phyloP scores from a whole-genome alignment of 2,113 vertebrate species.

The Elephas maximus region DNA sequence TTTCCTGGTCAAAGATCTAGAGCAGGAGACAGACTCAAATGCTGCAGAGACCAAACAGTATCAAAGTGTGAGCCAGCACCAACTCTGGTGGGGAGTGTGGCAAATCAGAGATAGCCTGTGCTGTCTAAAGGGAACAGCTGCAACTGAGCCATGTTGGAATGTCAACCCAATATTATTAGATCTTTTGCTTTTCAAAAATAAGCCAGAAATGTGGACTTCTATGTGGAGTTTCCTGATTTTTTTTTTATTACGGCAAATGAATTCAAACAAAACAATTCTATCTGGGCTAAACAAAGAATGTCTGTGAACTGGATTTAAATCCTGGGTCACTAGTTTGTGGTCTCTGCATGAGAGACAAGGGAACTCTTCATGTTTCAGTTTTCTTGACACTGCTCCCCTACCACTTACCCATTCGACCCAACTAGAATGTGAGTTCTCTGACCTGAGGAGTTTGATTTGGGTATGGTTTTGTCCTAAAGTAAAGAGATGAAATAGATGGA shows the following conservation, averaged over 20 bases:
- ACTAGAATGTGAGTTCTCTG: neutral
- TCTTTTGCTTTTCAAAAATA: conserved; percentile 1
- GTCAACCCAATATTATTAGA: neutral
- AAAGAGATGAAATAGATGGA: neutral
- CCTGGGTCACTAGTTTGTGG: neutral
- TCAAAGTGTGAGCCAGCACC: neutral
- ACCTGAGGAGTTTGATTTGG: neutral
- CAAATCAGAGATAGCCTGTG: conserved; percentile 3
- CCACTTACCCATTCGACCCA: neutral
- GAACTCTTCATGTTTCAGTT: neutral
- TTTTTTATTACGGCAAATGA: neutral
- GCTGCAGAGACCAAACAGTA: neutral
- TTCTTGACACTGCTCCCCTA: neutral
- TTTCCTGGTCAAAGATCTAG: neutral
- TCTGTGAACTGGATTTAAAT: neutral
- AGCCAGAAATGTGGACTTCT: neutral
- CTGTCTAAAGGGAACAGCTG: neutral
- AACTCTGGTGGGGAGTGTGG: neutral
- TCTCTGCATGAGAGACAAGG: neutral
- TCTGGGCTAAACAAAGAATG: conserved; percentile 5
- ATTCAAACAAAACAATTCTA: neutral
- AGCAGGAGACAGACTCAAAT: neutral
- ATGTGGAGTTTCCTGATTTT: neutral
- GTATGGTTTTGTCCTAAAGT: neutral
- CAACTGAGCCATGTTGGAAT: neutral